These are phyloP conservation scores for Garrulus glandarius DNA, from an alignment of 2,797 vertebrate species.

Conservation along the genomic window DNA sequence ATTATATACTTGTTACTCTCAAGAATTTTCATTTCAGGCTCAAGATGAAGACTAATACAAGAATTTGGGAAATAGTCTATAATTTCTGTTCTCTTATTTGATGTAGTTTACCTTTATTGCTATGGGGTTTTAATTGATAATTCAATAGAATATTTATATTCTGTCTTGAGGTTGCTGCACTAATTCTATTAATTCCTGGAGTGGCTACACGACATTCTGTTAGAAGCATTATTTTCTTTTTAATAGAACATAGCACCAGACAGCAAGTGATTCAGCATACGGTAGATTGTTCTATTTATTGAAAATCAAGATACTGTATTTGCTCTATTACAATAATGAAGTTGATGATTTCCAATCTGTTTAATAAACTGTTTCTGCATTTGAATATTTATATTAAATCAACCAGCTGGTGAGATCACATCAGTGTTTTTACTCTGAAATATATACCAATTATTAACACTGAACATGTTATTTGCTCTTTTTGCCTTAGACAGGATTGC, in stretches of 20 bases:
- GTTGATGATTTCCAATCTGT: constrained; percentile 76
- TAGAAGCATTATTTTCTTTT: constrained; percentile 59
- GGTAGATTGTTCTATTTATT: constrained; percentile 71
- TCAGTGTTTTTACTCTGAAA: constrained; percentile 56
- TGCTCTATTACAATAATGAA: constrained; percentile 75
- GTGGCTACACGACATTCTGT: constrained; percentile 23
- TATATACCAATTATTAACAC: constrained; percentile 70
- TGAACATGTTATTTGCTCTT: constrained; percentile 9
- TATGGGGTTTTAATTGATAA: constrained; percentile 66
- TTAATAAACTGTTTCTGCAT: constrained; percentile 76
- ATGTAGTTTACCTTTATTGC: constrained; percentile 67
- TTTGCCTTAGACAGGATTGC: background rate
- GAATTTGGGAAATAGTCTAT: constrained; percentile 51
- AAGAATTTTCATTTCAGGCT: constrained; percentile 67
- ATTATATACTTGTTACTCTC: constrained; percentile 70
- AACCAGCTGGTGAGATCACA: constrained; percentile 73
- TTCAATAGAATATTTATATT: constrained; percentile 61
- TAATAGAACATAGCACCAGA: constrained; percentile 65
- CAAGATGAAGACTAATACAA: constrained; percentile 69
- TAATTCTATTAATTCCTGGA: constrained; percentile 67
- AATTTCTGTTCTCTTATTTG: constrained; percentile 68
- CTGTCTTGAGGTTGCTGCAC: constrained; percentile 47
- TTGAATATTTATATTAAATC: constrained; percentile 79
- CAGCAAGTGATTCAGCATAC: constrained; percentile 59
- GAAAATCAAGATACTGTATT: constrained; percentile 72